phyloP scores from a whole-genome alignment of 2,888 invertebrate species.

The Clitarchus hookeri region DNA sequence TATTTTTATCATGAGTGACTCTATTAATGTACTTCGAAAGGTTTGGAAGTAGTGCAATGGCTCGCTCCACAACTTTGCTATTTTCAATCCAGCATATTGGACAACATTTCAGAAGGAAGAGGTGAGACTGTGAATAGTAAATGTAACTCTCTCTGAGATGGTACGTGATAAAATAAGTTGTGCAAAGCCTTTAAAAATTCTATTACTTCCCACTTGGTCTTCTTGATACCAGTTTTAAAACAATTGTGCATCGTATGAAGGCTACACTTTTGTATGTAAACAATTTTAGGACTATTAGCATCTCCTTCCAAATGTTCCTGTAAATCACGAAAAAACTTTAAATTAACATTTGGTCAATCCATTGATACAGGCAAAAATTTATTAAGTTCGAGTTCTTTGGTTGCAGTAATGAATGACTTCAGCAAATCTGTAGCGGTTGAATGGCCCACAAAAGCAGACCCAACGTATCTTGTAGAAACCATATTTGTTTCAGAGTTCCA shows the following conservation, averaged over 20 bases:
- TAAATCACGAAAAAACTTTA: too few species aligned
- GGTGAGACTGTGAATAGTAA: not conserved
- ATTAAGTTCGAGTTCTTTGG: not conserved
- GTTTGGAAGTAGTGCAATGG: not conserved
- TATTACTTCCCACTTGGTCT: too few species aligned
- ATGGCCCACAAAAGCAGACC: not conserved
- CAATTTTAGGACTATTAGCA: not conserved
- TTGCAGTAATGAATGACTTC: not conserved
- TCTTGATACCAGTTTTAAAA: constrained; percentile 4
- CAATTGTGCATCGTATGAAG: not conserved
- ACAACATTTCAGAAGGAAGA: not conserved
- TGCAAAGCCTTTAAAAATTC: not conserved
- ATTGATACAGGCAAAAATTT: not conserved
- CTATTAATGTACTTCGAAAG: not conserved
- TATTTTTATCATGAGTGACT: not conserved
- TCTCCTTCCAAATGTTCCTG: not conserved
- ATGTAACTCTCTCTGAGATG: not conserved
- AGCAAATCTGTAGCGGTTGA: not conserved
- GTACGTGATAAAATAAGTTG: not conserved
- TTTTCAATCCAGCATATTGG: not conserved
- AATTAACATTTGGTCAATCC: not conserved
- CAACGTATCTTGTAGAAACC: too few species aligned
- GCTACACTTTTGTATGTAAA: not conserved
- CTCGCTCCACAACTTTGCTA: too few species aligned
- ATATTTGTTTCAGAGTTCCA: too few species aligned